Conservation (phyloP, 2,113 vertebrate genomes). For the Gallinago undulata region DNA sequence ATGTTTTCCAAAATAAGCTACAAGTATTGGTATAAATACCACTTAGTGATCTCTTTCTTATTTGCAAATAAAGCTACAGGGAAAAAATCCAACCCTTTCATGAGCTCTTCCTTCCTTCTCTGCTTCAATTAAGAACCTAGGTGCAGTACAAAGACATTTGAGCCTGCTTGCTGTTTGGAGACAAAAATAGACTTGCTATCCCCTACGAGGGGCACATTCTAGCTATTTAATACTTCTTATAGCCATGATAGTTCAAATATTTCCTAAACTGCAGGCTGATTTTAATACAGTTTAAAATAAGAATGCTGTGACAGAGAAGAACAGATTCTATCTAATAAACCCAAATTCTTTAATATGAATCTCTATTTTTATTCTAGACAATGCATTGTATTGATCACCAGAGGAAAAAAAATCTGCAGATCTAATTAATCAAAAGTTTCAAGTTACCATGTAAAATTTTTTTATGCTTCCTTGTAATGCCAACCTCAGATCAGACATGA, state of each 20-base stretch:
- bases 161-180: neutral
- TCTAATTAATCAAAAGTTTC: neutral
- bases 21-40: neutral
- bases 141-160: neutral
- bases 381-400: neutral
- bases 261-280: neutral
- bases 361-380: neutral
- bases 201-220: neutral
- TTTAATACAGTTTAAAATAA: neutral
- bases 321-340: neutral
- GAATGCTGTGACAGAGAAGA: neutral
- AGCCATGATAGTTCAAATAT: neutral
- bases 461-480: neutral
- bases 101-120: neutral
- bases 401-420: neutral
- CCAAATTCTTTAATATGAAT: neutral
- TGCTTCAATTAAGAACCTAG: neutral
- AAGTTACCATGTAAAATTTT: neutral
- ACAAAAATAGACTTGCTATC: neutral
- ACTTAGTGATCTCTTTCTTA: neutral
- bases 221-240: neutral
- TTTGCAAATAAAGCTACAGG: neutral
- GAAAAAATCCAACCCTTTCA: neutral
- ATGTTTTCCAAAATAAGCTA: neutral
- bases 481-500: neutral